Base-by-base conservation (phyloP, 2,888 invertebrate genomes). In the Luffia ferchaultella region DNA sequence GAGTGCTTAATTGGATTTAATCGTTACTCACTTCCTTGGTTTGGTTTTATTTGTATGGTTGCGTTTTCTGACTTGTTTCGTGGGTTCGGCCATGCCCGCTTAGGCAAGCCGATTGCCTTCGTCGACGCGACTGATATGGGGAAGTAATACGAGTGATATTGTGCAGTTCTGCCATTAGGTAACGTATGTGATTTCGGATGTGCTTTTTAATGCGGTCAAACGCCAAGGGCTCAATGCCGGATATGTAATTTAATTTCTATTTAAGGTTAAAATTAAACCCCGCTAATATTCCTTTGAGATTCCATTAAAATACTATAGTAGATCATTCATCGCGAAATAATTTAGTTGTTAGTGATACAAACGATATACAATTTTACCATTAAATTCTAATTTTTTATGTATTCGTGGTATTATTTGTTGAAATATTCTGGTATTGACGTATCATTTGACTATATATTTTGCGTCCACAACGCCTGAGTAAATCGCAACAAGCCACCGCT, bases 271-370 rank as follows among this genome's bases (percentile, higher is more conserved):
- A 70, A 62, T 72, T 71, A 71, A 65, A 63, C 62, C 62, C 64
- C 62, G 76, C 76, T 79, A 76, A 82, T 82, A 78, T 79, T 82
- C 72, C n/a, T n/a, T n/a, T n/a, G n/a, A n/a, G n/a, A n/a, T n/a
- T n/a, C n/a, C n/a, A n/a, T n/a, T n/a, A n/a, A n/a, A n/a, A n/a
- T n/a, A n/a, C n/a, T n/a, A n/a, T n/a, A n/a, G 78, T 77, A 76
- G 78, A 76, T 62, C 82, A 82, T 83, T 83, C 83, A 82, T 82
- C 82, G 82, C 83, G 83, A 82, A 83, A 83, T 83, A 83, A 63
- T 61, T 57, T 62, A 62, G 72, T 76, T 76, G 77, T 30, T 20
- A 18, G 9, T 9, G 16, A 17, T 18, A 42, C n/a, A 16, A 16
- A 42, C 5, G 2, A 15, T 42, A 42, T 16, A 42, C 16, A 16